Conservation (phyloP, 2,888 invertebrate species). For the Tachina fera region DNA sequence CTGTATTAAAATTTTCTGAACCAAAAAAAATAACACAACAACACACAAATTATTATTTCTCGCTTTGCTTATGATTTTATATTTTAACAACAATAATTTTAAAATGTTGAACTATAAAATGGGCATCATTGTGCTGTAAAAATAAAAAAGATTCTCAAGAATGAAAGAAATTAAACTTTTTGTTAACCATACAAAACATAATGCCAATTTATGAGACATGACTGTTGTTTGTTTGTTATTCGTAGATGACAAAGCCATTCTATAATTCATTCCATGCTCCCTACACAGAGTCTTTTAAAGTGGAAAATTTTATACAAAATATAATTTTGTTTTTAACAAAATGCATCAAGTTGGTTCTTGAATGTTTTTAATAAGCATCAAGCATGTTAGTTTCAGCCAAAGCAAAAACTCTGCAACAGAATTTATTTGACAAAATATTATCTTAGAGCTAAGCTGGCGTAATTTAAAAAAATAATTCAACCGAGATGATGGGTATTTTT, state of each 20-base stretch:
- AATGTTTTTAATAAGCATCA: too few relatives aligned
- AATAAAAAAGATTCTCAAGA: background rate
- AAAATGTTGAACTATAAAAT: slow-evolving; percentile 66
- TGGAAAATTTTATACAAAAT: slow-evolving; percentile 10
- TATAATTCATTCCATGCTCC: slow-evolving; percentile 30
- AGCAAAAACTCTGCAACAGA: too few relatives aligned
- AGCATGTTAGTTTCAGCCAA: too few relatives aligned
- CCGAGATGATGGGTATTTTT: too few relatives aligned
- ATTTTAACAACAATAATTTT: slow-evolving; percentile 73
- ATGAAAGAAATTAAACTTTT: slow-evolving; percentile 58
- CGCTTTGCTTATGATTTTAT: slow-evolving; percentile 52
- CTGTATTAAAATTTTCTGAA: slow-evolving; percentile 8
- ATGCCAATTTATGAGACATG: slow-evolving; percentile 73
- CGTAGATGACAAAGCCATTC: slow-evolving; percentile 47
- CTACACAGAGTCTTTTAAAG: slow-evolving; percentile 24
- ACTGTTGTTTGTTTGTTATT: slow-evolving; percentile 23
- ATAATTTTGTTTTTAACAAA: background rate
- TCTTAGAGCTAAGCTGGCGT: too few relatives aligned
- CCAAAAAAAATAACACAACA: slow-evolving; percentile 9
- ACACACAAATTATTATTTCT: slow-evolving; percentile 32
- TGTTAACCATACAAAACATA: slow-evolving; percentile 70
- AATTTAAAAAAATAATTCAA: too few relatives aligned
- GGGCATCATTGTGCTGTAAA: slow-evolving; percentile 52
- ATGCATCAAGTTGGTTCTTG: too few relatives aligned
- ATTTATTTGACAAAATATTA: too few relatives aligned